phyloP scores from a whole-genome alignment of 2,888 invertebrate genomes.

The Epinotia nisella region DNA sequence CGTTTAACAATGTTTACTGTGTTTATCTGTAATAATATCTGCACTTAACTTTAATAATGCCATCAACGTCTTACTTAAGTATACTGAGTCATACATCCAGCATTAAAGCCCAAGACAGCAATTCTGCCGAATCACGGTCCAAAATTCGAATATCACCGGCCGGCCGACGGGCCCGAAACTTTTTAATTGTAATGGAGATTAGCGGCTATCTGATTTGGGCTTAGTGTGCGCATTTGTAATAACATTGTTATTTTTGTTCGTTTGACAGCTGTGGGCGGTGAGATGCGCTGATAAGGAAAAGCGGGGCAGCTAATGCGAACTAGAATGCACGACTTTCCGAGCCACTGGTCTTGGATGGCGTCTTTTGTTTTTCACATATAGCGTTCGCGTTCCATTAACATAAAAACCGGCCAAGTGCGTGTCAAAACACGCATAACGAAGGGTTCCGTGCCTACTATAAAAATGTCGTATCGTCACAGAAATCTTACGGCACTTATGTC shows the following conservation, averaged over 20 bases:
- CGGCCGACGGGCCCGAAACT: slow-evolving; percentile 69
- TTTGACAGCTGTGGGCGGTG: slow-evolving; percentile 82
- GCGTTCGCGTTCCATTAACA: slow-evolving; percentile 12
- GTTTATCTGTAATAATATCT: slow-evolving; percentile 2
- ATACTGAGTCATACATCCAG: slow-evolving; percentile 24
- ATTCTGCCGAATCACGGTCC: slow-evolving; percentile 48
- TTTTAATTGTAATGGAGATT: slow-evolving; percentile 84
- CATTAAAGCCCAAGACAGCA: slow-evolving; percentile 15
- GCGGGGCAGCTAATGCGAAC: slow-evolving; percentile 62
- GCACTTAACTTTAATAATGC: slow-evolving; percentile 5
- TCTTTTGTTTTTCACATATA: slow-evolving; percentile 35
- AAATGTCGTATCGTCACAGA: too few species aligned
- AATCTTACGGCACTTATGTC: too few species aligned
- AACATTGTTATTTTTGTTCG: slow-evolving; percentile 82
- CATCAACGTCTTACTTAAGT: slow-evolving; percentile 15
- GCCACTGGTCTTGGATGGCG: slow-evolving; percentile 41
- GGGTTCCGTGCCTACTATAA: too few species aligned
- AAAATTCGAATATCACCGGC: slow-evolving; percentile 60
- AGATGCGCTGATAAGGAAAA: slow-evolving; percentile 71
- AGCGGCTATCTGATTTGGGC: slow-evolving; percentile 76
- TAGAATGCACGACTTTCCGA: slow-evolving; percentile 44
- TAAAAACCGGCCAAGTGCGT: too few species aligned
- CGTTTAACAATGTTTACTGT: neutral
- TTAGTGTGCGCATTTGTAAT: slow-evolving; percentile 79
- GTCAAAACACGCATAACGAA: too few species aligned